Percentiles rank a stretch among this genome's conserved stretches.
Evolutionary conservation across 2,888 invertebrate genomes (phyloP).

Genomic region (Acleris literana): DNA sequence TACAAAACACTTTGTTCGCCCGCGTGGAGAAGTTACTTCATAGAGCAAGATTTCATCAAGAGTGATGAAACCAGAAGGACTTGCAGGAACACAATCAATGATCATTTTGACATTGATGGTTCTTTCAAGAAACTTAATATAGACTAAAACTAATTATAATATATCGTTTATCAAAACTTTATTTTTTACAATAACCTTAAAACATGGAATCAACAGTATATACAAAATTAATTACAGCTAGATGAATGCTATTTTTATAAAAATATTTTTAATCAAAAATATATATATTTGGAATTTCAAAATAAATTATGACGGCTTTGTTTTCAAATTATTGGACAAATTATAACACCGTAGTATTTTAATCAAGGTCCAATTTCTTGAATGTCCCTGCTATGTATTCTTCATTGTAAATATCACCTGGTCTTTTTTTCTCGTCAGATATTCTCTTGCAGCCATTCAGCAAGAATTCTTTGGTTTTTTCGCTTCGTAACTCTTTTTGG

Average conservation of each 20-base stretch:
- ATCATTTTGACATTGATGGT: conserved; percentile 46
- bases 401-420: conserved; percentile 55
- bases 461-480: conserved; percentile 56
- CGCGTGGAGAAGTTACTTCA: conserved; percentile 39
- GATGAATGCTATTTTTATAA: too few relatives aligned
- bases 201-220: not conserved
- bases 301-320: too few relatives aligned
- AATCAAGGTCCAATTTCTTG: conserved; percentile 69
- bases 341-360: conserved; percentile 39
- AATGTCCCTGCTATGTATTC: conserved; percentile 67
- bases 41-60: conserved; percentile 44
- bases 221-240: too few relatives aligned
- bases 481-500: conserved; percentile 59
- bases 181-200: too few relatives aligned
- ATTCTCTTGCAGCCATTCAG: conserved; percentile 57
- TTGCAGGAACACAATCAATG: conserved; percentile 22
- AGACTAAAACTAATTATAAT: conserved; percentile 39
- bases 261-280: too few relatives aligned
- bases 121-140: conserved; percentile 49
- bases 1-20: conserved; percentile 34
- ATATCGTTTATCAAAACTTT: not conserved
- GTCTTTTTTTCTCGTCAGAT: conserved; percentile 65
- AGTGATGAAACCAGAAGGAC: conserved; percentile 49
- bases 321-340: too few relatives aligned
- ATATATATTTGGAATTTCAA: too few relatives aligned